Evolutionary conservation across 1,140 invertebrate genomes (phyloP).

Genomic region (Aphelinus atriplicis): DNA sequence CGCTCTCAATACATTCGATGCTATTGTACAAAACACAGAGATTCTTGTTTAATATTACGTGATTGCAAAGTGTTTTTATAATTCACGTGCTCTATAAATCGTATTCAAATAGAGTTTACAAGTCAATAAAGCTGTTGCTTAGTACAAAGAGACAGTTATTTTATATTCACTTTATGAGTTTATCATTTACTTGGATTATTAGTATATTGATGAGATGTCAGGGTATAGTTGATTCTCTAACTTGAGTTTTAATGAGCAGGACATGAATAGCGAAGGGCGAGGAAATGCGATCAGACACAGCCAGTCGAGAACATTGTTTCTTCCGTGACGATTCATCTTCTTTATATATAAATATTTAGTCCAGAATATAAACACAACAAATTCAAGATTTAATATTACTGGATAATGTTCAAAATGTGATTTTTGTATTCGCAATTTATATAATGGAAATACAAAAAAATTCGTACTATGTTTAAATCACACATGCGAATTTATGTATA

Average conservation of each 20-base stretch:
- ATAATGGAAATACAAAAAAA: constrained; percentile 33
- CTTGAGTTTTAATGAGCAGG: constrained; percentile 50
- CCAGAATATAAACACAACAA: constrained; percentile 29
- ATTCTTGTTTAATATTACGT: constrained; percentile 62
- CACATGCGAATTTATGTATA: constrained; percentile 13
- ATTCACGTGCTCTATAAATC: constrained; percentile 43
- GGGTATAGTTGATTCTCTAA: constrained; percentile 47
- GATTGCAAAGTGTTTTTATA: constrained; percentile 55
- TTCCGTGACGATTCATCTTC: constrained; percentile 19
- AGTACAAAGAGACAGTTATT: constrained; percentile 64
- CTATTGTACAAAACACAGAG: constrained; percentile 59
- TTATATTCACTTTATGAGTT: constrained; percentile 46
- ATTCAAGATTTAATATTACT: constrained; percentile 1
- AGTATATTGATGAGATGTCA: constrained; percentile 56
- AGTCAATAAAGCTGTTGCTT: constrained; percentile 61
- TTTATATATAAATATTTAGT: constrained; percentile 31
- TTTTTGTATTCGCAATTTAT: constrained; percentile 8
- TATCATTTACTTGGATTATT: constrained; percentile 51
- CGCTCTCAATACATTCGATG: constrained; percentile 53
- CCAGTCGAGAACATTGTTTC: constrained; percentile 35
- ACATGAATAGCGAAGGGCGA: constrained; percentile 51
- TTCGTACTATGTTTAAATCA: constrained; percentile 19
- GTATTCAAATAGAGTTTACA: constrained; percentile 31
- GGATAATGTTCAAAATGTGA: constrained; percentile 8
- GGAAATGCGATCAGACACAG: constrained; percentile 41